Evolutionary conservation across 1,140 invertebrate species (phyloP).

Genomic region (Drosophila watanabei): DNA sequence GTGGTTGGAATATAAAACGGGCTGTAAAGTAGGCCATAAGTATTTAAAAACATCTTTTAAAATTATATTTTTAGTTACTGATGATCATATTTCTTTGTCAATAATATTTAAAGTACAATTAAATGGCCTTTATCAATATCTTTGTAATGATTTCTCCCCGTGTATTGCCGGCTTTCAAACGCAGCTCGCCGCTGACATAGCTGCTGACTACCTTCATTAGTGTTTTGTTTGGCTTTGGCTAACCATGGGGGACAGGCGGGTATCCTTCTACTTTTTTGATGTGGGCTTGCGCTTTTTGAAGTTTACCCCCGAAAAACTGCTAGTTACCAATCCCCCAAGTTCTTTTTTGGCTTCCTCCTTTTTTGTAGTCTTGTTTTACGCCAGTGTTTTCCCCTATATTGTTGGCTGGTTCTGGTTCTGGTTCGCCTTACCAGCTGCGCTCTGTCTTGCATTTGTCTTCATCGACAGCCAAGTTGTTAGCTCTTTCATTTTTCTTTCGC

Average conservation of each 20-base stretch:
- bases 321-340: conserved; percentile 39
- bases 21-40: neutral
- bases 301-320: conserved; percentile 61
- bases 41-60: neutral
- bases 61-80: neutral
- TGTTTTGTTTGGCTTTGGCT: conserved; percentile 80
- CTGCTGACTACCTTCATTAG: conserved; percentile 80
- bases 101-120: neutral
- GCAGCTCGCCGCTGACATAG: conserved; percentile 43
- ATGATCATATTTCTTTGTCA: neutral
- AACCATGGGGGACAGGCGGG: conserved; percentile 67
- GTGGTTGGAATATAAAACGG: neutral
- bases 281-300: conserved; percentile 60
- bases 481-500: conserved; percentile 79
- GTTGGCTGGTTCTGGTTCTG: conserved; percentile 19
- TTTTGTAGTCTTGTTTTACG: conserved; percentile 3
- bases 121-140: neutral
- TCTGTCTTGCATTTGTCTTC: conserved; percentile 79
- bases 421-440: conserved; percentile 35
- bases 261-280: conserved; percentile 43
- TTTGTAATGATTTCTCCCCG: neutral
- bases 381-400: conserved; percentile 36
- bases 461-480: conserved; percentile 81
- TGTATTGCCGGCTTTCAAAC: conserved; percentile 47
- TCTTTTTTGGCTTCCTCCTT: conserved; percentile 29